Percentiles rank a stretch among this genome's conserved stretches.
Evolutionary conservation across 2,888 invertebrate species (phyloP).

Genomic region (Leptopilina drosophilae): DNA sequence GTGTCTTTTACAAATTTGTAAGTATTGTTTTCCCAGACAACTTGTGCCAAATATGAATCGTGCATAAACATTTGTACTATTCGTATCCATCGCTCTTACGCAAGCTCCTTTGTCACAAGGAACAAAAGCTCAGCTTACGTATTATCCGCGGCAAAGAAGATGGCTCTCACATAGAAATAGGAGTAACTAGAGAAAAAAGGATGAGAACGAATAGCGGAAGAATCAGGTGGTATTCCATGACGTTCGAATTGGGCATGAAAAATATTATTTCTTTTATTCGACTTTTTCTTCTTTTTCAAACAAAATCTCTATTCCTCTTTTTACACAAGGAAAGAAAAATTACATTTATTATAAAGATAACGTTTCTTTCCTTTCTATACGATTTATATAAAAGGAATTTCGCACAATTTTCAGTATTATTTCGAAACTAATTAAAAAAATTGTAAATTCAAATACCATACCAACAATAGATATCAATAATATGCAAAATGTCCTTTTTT

Average conservation of each 20-base stretch:
- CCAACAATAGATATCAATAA: no score
- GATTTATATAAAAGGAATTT: no score
- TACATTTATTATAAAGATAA: no score
- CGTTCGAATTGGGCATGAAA: constrained; percentile 28
- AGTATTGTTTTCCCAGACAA: constrained; percentile 26
- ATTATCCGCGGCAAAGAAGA: constrained; percentile 24
- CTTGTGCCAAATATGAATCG: constrained; percentile 25
- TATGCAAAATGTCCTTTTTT: no score
- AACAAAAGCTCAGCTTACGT: constrained; percentile 26
- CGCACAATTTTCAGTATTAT: no score
- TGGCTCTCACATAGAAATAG: neutral
- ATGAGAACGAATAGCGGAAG: neutral
- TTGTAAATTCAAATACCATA: no score
- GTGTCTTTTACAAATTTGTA: constrained; percentile 35
- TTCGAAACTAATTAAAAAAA: no score
- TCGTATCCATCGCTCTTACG: constrained; percentile 22
- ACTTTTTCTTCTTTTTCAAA: neutral
- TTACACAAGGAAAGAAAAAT: no score
- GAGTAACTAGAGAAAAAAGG: neutral
- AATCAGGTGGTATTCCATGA: constrained; percentile 35
- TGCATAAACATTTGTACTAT: constrained; percentile 18
- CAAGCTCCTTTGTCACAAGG: constrained; percentile 15
- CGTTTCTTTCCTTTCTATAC: no score
- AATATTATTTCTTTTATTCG: neutral
- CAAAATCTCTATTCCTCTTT: no score